Conservation (phyloP, 2,797 vertebrate genomes). For the Poecilia picta region DNA sequence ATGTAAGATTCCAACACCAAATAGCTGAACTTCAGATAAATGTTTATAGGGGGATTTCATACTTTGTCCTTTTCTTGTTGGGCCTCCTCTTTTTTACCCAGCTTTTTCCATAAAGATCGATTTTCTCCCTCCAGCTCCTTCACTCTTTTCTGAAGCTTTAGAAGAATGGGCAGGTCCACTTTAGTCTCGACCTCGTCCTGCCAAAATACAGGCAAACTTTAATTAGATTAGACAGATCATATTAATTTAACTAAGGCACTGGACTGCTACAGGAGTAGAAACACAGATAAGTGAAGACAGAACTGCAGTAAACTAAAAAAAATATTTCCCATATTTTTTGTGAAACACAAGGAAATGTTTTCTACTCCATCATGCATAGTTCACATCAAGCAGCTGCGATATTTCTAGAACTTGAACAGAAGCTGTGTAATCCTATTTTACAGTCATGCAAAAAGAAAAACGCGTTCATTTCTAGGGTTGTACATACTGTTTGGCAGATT, state of each 20-base stretch:
- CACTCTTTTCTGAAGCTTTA: conserved; percentile 94
- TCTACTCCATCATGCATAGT: not conserved
- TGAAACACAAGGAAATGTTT: not conserved
- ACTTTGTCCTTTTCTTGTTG: conserved; percentile 87
- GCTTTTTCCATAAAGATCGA: conserved; percentile 86
- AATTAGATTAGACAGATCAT: not conserved
- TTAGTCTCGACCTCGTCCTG: conserved; percentile 80
- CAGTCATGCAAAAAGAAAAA: not conserved
- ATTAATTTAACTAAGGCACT: conserved; percentile 42
- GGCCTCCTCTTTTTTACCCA: conserved; percentile 89
- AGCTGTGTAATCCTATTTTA: not conserved
- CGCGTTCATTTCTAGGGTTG: not conserved
- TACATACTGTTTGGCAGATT: not conserved
- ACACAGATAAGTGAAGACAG: conserved; percentile 9
- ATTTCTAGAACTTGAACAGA: not conserved
- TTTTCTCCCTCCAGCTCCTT: conserved; percentile 94
- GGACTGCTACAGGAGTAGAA: conserved; percentile 46
- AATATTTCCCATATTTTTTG: not conserved
- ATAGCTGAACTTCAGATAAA: not conserved
- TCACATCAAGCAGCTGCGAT: not conserved
- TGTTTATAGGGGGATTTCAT: conserved; percentile 13
- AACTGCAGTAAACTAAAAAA: not conserved
- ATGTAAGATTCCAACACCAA: conserved; percentile 5
- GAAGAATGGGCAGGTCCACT: conserved; percentile 90
- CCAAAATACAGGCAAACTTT: conserved; percentile 34